phyloP scores from a whole-genome alignment of 2,797 vertebrate genomes.

The Orestias chungarensis region DNA sequence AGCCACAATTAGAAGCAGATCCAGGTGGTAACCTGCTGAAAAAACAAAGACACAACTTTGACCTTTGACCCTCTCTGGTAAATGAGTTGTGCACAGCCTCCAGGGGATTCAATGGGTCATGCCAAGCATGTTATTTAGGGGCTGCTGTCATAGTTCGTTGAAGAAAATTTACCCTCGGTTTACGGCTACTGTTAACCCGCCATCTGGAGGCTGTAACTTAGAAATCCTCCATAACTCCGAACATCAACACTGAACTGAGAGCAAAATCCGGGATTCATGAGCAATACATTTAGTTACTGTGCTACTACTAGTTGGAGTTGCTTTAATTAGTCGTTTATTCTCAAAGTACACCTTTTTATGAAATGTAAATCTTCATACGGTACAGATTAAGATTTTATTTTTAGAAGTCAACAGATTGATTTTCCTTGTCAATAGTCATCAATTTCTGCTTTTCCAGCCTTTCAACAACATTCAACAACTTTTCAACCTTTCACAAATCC shows the following conservation, averaged over 20 bases:
- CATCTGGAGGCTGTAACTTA: not conserved
- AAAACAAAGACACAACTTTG: slow-evolving; percentile 58
- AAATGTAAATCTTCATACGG: not conserved
- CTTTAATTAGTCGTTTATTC: not conserved
- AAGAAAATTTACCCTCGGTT: slow-evolving; percentile 44
- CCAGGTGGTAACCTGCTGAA: slow-evolving; percentile 72
- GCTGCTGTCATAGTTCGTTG: slow-evolving; percentile 53
- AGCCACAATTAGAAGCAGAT: slow-evolving; percentile 58
- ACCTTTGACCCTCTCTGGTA: slow-evolving; percentile 57
- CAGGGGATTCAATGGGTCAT: slow-evolving; percentile 17
- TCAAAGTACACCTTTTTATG: not conserved
- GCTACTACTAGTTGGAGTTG: not conserved
- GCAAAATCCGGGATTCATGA: not conserved
- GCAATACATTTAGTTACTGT: not conserved
- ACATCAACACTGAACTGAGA: not conserved
- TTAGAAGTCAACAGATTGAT: not conserved
- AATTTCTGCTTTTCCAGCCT: not conserved
- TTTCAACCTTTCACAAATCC: not conserved
- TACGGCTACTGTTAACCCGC: slow-evolving; percentile 54
- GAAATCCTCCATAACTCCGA: slow-evolving; percentile 21
- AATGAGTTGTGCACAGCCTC: slow-evolving; percentile 46
- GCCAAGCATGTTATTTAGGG: slow-evolving; percentile 39
- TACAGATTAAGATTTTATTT: not conserved
- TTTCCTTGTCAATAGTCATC: too few species aligned
- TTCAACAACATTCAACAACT: too few species aligned